Evolutionary conservation across 2,888 invertebrate genomes (phyloP).

Genomic region (Ceramica pisi): DNA sequence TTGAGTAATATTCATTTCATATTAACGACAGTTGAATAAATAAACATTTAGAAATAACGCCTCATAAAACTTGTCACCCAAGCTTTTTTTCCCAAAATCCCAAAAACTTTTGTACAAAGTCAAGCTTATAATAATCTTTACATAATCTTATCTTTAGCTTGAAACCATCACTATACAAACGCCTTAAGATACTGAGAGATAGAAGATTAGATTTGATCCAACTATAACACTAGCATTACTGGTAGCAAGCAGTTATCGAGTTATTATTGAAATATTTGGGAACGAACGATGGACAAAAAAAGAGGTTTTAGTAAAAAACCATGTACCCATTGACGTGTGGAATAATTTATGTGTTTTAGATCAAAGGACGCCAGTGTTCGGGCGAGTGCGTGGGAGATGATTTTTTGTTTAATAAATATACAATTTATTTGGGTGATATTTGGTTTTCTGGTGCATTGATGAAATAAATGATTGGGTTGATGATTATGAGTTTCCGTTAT

Average conservation of each 20-base stretch:
- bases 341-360: slow-evolving; percentile 59
- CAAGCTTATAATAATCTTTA: neutral
- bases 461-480: slow-evolving; percentile 10
- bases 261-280: slow-evolving; percentile 69
- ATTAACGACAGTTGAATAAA: too few species aligned
- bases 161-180: slow-evolving; percentile 32
- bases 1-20: too few species aligned
- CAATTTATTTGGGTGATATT: slow-evolving; percentile 43
- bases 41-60: too few species aligned
- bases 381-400: slow-evolving; percentile 43
- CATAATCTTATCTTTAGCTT: slow-evolving; percentile 22
- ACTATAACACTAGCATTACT: slow-evolving; percentile 52
- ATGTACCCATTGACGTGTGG: slow-evolving; percentile 60
- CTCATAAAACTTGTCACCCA: too few species aligned
- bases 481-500: slow-evolving; percentile 16
- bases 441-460: slow-evolving; percentile 24
- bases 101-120: neutral
- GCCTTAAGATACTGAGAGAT: slow-evolving; percentile 64
- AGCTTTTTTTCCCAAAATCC: neutral
- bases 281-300: slow-evolving; percentile 42
- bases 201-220: slow-evolving; percentile 65
- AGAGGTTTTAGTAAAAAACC: slow-evolving; percentile 57
- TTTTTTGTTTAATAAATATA: slow-evolving; percentile 41
- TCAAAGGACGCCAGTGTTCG: slow-evolving; percentile 41
- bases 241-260: slow-evolving; percentile 65